Evolutionary conservation across 2,888 invertebrate genomes (phyloP), one percentile per base, ranked within the genome.

Genomic region (Agrilus mali): DNA sequence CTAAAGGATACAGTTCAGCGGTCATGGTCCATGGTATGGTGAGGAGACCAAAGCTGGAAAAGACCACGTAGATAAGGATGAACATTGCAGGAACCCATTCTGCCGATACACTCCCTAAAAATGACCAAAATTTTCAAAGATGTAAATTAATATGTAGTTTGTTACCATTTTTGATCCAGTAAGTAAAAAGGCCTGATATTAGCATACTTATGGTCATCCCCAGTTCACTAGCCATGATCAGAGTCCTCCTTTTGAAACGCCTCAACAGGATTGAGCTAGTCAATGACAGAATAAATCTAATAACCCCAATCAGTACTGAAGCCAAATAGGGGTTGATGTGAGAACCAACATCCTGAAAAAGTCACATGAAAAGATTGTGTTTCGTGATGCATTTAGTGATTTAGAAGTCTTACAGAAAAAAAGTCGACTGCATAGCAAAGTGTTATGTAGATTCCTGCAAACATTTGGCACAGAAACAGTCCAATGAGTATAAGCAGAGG

Each of bases 1-100:
- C 73, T 2, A 72, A 68, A 1, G 75, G 75, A 53, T 74, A 76
- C 7, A 76, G 56, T 60, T 75, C 76, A 0, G 75, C 75, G 2
- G 74, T 74, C 73, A 76, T 73, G 14, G 75, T 75, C 75, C 75
- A 76, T 2, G 76, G 76, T 20, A 76, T 74, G 10, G 73, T 72
- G 33, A 75, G 60, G 50, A 75, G 60, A 1, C 75, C 76, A 35
- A 75, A 65, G 71, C 75, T 75, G n/a, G 73, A 72, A 0, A 73
- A 67, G 44, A 72, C 69, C 1, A 76, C 74, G 55, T 73, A 75
- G 1, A 73, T 55, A 14, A 75, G 53, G 2, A 76, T 57, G 42
- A 72, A 67, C 0, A 65, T 47, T 0, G 74, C 69, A 4, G 75
- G 73, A 2, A 72, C 60, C 64, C 64, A 67, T 42, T 58, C 47